Percentiles rank a stretch among this genome's conserved stretches.
These are phyloP conservation scores for Drosophila littoralis DNA, from an alignment of 1,140 invertebrate genomes.

Conservation along the genomic window DNA sequence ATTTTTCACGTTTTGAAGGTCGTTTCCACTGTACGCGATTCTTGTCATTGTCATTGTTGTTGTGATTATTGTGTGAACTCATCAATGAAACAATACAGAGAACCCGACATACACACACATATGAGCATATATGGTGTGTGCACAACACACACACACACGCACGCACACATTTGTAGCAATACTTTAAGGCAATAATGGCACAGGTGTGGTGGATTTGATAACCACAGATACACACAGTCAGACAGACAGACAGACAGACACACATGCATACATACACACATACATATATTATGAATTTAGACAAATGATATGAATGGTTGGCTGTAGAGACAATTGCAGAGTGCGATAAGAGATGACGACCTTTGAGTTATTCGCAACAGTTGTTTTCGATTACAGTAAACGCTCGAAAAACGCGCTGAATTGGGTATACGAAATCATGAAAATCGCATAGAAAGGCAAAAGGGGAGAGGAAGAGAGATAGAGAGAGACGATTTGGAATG, in stretches of 20 bases:
- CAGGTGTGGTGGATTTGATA: conserved; percentile 20
- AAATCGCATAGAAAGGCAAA: conserved; percentile 1
- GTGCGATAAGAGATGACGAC: conserved; percentile 19
- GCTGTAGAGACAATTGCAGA: conserved; percentile 6
- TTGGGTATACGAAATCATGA: too few relatives aligned
- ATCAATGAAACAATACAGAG: conserved; percentile 56
- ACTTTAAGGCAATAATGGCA: not conserved
- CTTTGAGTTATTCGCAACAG: conserved; percentile 20
- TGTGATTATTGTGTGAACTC: conserved; percentile 43
- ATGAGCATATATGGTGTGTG: not conserved
- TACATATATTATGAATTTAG: not conserved
- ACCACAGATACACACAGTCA: not conserved
- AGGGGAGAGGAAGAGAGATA: not conserved
- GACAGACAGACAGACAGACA: not conserved
- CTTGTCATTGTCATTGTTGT: conserved; percentile 32
- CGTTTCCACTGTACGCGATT: conserved; percentile 51
- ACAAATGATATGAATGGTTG: conserved; percentile 17
- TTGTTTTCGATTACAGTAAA: not conserved
- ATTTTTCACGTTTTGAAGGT: conserved; percentile 61
- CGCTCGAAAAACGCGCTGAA: not conserved
- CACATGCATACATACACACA: not conserved
- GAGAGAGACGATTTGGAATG: too few relatives aligned
- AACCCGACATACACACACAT: conserved; percentile 15
- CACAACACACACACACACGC: not conserved
- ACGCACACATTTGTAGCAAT: too few relatives aligned